Evolutionary conservation across 1,140 invertebrate species (phyloP).

Genomic region (Panonychus citri): DNA sequence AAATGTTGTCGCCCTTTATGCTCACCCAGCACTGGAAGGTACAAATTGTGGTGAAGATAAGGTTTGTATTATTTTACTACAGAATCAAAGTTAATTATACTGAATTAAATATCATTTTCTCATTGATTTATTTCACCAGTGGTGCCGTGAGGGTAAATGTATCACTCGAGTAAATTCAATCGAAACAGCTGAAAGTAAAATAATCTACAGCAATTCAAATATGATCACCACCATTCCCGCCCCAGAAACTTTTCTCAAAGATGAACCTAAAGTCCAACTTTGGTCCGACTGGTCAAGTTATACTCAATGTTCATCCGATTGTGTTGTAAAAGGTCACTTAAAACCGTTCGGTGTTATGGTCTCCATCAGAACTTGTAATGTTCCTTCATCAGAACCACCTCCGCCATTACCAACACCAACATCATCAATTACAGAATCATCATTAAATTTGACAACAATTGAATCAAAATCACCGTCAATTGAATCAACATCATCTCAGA

Average conservation of each 20-base stretch:
- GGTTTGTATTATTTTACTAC: too few relatives aligned
- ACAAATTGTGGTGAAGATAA: constrained; percentile 43
- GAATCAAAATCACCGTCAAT: too few relatives aligned
- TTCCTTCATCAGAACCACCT: too few relatives aligned
- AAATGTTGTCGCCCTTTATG: constrained; percentile 12
- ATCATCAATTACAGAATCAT: too few relatives aligned
- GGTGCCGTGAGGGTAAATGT: constrained; percentile 31
- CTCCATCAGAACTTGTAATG: constrained; percentile 28
- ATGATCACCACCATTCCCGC: not conserved
- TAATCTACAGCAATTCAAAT: not conserved
- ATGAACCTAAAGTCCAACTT: constrained; percentile 24
- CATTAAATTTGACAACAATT: too few relatives aligned
- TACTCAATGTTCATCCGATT: constrained; percentile 35
- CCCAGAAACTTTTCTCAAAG: too few relatives aligned
- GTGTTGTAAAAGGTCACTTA: constrained; percentile 26
- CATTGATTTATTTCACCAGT: too few relatives aligned
- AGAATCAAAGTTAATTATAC: too few relatives aligned
- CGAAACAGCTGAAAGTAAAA: constrained; percentile 4
- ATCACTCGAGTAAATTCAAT: constrained; percentile 1
- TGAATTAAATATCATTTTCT: too few relatives aligned
- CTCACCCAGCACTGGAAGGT: constrained; percentile 46
- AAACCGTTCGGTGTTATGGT: constrained; percentile 23
- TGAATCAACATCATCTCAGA: constrained; percentile 19
- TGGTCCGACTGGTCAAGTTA: constrained; percentile 37
- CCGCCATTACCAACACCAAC: too few relatives aligned